Percentiles rank a stretch among this genome's conserved stretches.
These are phyloP conservation scores for Eupithecia centaureata DNA, from an alignment of 2,888 invertebrate species.

Conservation along the genomic window DNA sequence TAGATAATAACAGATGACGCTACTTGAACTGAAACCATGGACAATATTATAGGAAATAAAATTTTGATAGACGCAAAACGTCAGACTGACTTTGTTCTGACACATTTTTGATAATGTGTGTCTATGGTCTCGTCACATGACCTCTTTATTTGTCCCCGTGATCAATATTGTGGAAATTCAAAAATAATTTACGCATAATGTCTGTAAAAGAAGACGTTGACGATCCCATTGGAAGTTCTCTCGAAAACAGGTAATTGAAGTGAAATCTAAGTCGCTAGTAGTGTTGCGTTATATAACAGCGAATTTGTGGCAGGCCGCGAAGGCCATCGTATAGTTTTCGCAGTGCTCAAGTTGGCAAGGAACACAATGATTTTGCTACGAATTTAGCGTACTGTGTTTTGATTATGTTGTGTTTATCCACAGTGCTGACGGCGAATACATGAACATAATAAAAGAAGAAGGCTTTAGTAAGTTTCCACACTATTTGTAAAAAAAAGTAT, in stretches of 20 bases:
- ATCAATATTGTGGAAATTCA: constrained; percentile 87
- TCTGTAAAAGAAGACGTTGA: constrained; percentile 80
- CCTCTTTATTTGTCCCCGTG: constrained; percentile 89
- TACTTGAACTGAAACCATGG: constrained; percentile 1
- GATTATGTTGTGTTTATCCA: constrained; percentile 56
- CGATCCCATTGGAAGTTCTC: constrained; percentile 85
- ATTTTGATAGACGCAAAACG: not conserved
- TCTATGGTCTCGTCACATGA: constrained; percentile 85
- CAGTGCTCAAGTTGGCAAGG: constrained; percentile 71
- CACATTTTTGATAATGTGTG: constrained; percentile 40
- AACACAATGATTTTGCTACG: constrained; percentile 48
- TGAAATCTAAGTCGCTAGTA: constrained; percentile 23
- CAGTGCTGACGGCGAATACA: constrained; percentile 78
- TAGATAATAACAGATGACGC: constrained; percentile 7
- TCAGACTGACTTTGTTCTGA: not conserved
- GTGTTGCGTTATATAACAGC: constrained; percentile 67
- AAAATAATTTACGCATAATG: constrained; percentile 84
- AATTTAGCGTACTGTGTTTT: constrained; percentile 45
- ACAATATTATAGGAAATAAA: too few species aligned
- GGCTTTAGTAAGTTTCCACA: constrained; percentile 66
- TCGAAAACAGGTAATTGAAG: constrained; percentile 84
- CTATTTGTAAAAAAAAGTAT: not conserved
- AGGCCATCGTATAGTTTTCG: constrained; percentile 71
- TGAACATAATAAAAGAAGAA: constrained; percentile 73
- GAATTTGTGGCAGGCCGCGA: constrained; percentile 61